Evolutionary conservation across 2,888 invertebrate genomes (phyloP).

Genomic region (Ceraclea dissimilis): DNA sequence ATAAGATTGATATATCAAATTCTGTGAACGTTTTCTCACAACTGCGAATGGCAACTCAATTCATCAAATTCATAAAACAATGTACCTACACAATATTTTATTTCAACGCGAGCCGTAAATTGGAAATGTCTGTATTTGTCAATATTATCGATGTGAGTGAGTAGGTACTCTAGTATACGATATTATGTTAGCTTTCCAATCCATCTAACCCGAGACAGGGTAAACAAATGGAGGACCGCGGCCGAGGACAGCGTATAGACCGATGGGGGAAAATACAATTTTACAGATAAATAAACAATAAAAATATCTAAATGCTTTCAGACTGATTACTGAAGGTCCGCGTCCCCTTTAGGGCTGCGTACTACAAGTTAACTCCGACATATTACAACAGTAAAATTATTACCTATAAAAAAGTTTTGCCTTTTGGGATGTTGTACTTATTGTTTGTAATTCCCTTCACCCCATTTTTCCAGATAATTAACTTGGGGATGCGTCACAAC

Average conservation of each 20-base stretch:
- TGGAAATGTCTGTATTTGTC: neutral
- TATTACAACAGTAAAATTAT: too few relatives aligned
- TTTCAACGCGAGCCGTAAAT: neutral
- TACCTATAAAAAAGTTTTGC: too few relatives aligned
- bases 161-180: neutral
- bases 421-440: too few relatives aligned
- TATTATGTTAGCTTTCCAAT: slow-evolving; percentile 46
- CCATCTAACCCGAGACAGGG: slow-evolving; percentile 37
- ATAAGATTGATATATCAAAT: too few relatives aligned
- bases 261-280: slow-evolving; percentile 16
- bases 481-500: too few relatives aligned
- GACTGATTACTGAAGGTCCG: slow-evolving; percentile 18
- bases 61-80: neutral
- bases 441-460: too few relatives aligned
- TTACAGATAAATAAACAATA: slow-evolving; percentile 18
- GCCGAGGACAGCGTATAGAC: slow-evolving; percentile 8
- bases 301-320: slow-evolving; percentile 20
- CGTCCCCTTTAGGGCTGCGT: neutral
- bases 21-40: neutral
- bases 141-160: neutral
- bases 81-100: too few relatives aligned
- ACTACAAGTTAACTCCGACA: too few relatives aligned
- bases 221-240: slow-evolving; percentile 20
- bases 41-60: neutral
- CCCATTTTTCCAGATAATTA: too few relatives aligned